These are phyloP conservation scores for Pollenia griseotomentosa DNA, from an alignment of 2,888 invertebrate species.

Conservation along the genomic window DNA sequence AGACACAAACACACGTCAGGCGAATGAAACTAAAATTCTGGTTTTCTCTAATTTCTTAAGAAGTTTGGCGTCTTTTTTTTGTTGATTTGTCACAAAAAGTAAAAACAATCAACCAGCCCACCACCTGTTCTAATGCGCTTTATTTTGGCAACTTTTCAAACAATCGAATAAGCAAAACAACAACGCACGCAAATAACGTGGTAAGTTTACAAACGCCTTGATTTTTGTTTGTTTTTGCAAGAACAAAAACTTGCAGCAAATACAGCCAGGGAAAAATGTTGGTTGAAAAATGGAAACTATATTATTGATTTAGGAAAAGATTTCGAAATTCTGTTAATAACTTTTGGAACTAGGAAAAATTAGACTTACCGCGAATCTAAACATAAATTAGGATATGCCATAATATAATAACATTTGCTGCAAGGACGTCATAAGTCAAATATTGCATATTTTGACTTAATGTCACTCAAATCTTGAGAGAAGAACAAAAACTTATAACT, in stretches of 20 bases:
- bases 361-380: too few relatives aligned
- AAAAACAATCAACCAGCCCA: conserved; percentile 67
- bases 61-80: conserved; percentile 63
- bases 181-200: conserved; percentile 70
- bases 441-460: too few relatives aligned
- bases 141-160: conserved; percentile 73
- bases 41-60: conserved; percentile 64
- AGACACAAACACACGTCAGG: background rate
- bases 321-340: too few relatives aligned
- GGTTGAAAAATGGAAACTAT: background rate
- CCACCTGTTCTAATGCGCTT: conserved; percentile 74
- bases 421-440: too few relatives aligned
- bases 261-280: conserved; percentile 23
- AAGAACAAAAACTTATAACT: too few relatives aligned
- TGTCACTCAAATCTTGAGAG: too few relatives aligned
- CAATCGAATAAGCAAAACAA: conserved; percentile 63
- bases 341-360: too few relatives aligned
- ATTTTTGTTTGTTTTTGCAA: conserved; percentile 31
- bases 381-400: too few relatives aligned
- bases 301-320: too few relatives aligned
- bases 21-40: conserved; percentile 45
- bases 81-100: conserved; percentile 30
- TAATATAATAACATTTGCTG: too few relatives aligned
- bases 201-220: conserved; percentile 72
- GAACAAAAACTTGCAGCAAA: background rate